Evolutionary conservation across 2,113 vertebrate genomes (phyloP).

Genomic region (mouse (Mus musculus)): DNA sequence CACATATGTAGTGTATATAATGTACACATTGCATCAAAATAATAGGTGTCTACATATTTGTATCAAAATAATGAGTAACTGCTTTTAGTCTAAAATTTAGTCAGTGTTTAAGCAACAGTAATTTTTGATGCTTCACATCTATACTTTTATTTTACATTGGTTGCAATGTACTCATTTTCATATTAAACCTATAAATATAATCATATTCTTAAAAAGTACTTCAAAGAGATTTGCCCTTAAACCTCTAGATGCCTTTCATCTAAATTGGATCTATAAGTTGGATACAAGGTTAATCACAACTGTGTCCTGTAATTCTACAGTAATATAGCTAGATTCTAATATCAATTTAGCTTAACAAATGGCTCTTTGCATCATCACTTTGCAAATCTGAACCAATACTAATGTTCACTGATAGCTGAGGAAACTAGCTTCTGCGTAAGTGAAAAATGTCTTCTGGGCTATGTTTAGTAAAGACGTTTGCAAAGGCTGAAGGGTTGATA

Average conservation of each 20-base stretch:
- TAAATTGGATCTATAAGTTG: not conserved
- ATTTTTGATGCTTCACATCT: not conserved
- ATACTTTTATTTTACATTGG: not conserved
- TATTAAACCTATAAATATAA: constrained; percentile 14
- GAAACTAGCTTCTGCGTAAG: not conserved
- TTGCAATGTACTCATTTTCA: not conserved
- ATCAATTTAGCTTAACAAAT: not conserved
- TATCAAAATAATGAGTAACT: not conserved
- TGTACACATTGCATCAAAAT: not conserved
- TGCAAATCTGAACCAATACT: not conserved
- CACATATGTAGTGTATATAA: not conserved
- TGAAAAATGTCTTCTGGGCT: not conserved
- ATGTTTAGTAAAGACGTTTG: not conserved
- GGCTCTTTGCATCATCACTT: not conserved
- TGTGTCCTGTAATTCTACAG: constrained; percentile 12
- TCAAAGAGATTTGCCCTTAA: constrained; percentile 30
- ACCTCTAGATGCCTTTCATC: not conserved
- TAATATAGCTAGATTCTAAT: not conserved
- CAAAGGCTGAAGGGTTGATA: not conserved
- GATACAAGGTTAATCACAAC: constrained; percentile 20
- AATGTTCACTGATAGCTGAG: not conserved
- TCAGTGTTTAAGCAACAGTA: not conserved
- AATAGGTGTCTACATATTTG: no score
- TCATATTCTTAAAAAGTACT: not conserved
- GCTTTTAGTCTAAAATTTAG: not conserved